Conservation (phyloP, 2,113 vertebrate species). For the Herpailurus yagouaroundi region DNA sequence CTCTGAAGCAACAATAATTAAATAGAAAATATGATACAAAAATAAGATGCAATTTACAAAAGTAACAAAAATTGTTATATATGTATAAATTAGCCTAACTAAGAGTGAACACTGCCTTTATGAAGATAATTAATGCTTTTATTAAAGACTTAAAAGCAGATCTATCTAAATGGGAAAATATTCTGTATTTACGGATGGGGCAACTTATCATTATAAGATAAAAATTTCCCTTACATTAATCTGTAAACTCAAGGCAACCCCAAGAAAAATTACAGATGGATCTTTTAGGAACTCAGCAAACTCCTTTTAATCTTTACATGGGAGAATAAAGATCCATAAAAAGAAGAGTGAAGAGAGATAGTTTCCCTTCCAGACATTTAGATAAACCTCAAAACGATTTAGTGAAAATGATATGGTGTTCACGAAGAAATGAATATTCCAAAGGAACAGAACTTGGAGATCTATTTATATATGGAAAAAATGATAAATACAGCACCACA, state of each 20-base stretch:
- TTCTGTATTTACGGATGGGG: neutral
- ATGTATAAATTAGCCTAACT: neutral
- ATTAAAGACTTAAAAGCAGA: neutral
- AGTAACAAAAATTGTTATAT: neutral
- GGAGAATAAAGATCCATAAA: neutral
- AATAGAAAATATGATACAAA: neutral
- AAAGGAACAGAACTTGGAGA: neutral
- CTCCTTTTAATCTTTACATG: neutral
- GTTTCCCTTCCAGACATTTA: neutral
- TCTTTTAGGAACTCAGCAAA: neutral
- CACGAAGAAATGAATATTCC: neutral
- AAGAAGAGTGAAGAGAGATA: neutral
- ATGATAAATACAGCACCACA: neutral
- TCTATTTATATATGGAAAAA: neutral
- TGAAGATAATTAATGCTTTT: neutral
- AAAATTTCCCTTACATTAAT: neutral
- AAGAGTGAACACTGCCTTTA: neutral
- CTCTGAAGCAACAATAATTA: neutral
- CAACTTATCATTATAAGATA: neutral
- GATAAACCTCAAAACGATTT: neutral
- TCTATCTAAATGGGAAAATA: neutral
- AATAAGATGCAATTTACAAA: neutral
- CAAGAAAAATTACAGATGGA: neutral
- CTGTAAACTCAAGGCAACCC: neutral
- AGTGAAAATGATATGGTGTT: neutral